Evolutionary conservation across 2,113 vertebrate species (phyloP).

Genomic region (Hassar affinis): DNA sequence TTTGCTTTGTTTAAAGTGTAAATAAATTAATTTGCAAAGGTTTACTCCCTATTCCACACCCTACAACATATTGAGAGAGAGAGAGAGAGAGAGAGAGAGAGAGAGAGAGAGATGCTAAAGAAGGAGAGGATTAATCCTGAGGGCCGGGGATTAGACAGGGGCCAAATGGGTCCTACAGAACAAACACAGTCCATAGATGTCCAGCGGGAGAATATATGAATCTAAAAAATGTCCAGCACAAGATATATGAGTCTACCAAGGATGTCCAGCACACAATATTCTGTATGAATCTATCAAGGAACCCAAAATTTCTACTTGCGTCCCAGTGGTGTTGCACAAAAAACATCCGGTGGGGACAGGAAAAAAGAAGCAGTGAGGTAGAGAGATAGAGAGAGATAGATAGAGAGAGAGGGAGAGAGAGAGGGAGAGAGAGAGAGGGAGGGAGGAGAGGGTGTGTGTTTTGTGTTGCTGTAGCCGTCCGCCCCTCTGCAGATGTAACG

Average conservation of each 20-base stretch:
- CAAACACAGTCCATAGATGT: not conserved
- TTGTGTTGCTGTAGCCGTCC: conserved; percentile 37
- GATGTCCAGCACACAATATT: too few species aligned
- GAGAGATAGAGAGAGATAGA: not conserved
- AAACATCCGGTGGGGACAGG: not conserved
- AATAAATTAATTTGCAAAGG: not conserved
- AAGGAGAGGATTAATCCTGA: not conserved
- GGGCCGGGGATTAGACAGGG: not conserved
- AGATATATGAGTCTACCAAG: too few species aligned
- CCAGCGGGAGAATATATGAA: too few species aligned
- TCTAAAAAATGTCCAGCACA: not conserved
- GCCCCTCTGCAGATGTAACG: conserved; percentile 58
- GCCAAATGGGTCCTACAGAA: not conserved
- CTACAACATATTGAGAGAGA: not conserved
- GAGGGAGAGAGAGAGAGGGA: not conserved
- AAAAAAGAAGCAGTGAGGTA: not conserved
- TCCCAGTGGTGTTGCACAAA: not conserved
- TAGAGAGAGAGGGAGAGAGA: not conserved
- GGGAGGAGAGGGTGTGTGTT: not conserved
- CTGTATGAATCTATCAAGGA: not conserved
- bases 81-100: not conserved
- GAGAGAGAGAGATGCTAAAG: not conserved
- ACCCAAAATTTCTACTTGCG: not conserved
- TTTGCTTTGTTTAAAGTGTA: not conserved
- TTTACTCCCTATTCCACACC: not conserved